These are phyloP conservation scores for Plectropomus leopardus DNA, from an alignment of 2,113 vertebrate species.

Conservation along the genomic window DNA sequence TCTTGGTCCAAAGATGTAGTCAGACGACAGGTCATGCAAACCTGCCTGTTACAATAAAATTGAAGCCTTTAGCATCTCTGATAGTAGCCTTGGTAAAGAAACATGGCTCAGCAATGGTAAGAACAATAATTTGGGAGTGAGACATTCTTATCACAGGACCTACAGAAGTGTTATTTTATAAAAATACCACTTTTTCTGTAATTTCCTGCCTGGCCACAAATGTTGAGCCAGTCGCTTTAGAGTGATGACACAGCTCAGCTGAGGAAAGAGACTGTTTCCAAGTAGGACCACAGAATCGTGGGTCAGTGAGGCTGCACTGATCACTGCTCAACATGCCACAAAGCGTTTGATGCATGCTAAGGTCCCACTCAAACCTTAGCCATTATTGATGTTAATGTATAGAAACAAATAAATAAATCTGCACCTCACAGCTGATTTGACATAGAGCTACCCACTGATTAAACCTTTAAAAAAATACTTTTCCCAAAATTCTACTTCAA, in stretches of 20 bases:
- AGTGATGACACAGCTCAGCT: not conserved
- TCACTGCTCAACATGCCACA: not conserved
- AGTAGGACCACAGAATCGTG: not conserved
- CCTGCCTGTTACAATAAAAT: not conserved
- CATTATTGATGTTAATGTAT: not conserved
- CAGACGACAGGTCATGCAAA: not conserved
- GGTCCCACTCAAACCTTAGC: not conserved
- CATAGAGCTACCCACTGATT: not conserved
- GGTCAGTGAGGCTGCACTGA: constrained; percentile 7
- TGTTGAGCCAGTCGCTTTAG: not conserved
- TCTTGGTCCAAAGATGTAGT: no score
- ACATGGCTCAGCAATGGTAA: not conserved
- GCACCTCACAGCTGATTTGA: not conserved
- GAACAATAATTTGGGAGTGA: no score
- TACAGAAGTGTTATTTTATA: not conserved
- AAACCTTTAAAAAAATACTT: not conserved
- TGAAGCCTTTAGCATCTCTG: not conserved
- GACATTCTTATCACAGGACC: not conserved
- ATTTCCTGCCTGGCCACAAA: not conserved
- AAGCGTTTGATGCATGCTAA: not conserved
- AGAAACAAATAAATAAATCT: not conserved
- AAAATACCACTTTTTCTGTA: not conserved
- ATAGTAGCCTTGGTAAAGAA: not conserved
- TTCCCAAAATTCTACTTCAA: not conserved
- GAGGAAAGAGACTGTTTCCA: not conserved